Evolutionary conservation across 2,797 vertebrate genomes (phyloP), one percentile per base, ranked within the genome.

Genomic region (Salarias fasciatus): DNA sequence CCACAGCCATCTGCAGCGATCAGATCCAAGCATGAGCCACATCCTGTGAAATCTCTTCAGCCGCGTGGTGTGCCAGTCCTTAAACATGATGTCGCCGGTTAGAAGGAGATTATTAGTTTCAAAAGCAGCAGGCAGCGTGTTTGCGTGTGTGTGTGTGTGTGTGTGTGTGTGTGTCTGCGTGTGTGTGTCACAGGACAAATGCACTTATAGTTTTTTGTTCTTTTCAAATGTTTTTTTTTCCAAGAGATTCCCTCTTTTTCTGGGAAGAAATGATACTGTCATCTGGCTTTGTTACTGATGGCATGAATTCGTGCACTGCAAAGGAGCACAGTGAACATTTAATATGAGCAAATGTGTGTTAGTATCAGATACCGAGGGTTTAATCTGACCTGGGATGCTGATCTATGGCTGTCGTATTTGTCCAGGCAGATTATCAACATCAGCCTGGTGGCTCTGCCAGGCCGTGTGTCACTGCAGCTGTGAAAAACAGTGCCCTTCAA

Each of bases 1-100:
- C 74, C 72, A 59, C 59, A 53, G 75, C 83, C 88, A 88, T 91
- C 87, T 89, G 86, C 61, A 83, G 65, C 77, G 82, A 88, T 86
- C 68, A 84, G 72, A 65, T 81, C 78, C 72, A 82, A 82, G 79
- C 79, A 51, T 85, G 74, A 63, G 63, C 80, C 79, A 77, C 79
- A 79, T 87, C 85, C 81, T 84, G 77, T 74, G 56, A 77, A 74
- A 75, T 79, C 77, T 77, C 72, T 79, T 77, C 53, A 75, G 52
- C 69, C 58, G 56, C 64, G 62, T 45, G 41, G 44, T 66, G 56
- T 82, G 77, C 45, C 53, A 74, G 72, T 77, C 41, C 55, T 70
- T 58, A 53, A 60, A 46, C 44, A 62, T 47, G 35, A 53, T 73
- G 77, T 68, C 59, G 11, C 37, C 53, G 35, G 24, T 24, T 33